phyloP scores from a whole-genome alignment of 2,113 vertebrate genomes.

The Gasterosteus nipponicus region DNA sequence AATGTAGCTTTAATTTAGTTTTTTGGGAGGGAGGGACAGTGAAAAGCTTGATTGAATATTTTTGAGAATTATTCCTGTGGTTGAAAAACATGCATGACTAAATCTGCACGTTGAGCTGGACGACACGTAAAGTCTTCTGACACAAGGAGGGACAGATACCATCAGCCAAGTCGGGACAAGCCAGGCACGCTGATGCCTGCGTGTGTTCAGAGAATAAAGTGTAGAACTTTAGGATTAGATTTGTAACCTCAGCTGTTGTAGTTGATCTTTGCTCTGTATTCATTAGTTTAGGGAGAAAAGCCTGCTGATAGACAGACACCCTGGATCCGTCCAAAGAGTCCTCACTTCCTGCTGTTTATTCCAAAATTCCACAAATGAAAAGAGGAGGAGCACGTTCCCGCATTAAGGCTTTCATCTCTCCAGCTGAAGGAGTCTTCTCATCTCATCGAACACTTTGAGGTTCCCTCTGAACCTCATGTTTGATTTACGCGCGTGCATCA shows the following conservation, averaged over 20 bases:
- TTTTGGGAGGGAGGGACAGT: too few species aligned
- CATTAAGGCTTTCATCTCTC: not conserved
- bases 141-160: constrained; percentile 1
- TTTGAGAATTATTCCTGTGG: not conserved
- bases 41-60: too few species aligned
- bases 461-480: not conserved
- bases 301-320: not conserved
- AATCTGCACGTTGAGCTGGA: constrained; percentile 6
- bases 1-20: not conserved
- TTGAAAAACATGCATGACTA: not conserved
- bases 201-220: not conserved
- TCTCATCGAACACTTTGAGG: not conserved
- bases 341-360: not conserved
- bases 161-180: constrained; percentile 33
- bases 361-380: not conserved
- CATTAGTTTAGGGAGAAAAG: not conserved
- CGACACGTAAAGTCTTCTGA: not conserved
- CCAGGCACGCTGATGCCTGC: not conserved
- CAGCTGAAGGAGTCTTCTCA: not conserved
- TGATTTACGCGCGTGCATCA: too few species aligned
- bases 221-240: not conserved
- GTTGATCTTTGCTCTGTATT: not conserved
- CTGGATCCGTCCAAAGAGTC: not conserved
- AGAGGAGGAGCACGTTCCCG: not conserved
- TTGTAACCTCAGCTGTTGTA: not conserved